Evolutionary conservation across 2,797 vertebrate species (phyloP).

Genomic region (Adrianichthys oophorus): DNA sequence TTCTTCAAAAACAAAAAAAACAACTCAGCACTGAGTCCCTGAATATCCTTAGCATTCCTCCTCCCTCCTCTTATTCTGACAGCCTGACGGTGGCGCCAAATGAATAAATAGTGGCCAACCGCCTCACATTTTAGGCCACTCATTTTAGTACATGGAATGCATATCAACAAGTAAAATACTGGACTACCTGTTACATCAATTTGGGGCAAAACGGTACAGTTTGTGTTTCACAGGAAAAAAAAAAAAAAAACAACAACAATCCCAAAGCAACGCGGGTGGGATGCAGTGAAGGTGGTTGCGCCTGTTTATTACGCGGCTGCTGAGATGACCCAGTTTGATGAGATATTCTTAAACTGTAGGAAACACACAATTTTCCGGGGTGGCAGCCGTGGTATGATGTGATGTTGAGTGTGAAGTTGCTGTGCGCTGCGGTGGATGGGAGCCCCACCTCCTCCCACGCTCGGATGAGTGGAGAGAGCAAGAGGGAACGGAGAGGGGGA

Average conservation of each 20-base stretch:
- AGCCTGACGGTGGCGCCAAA: constrained; percentile 84
- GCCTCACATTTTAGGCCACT: constrained; percentile 62
- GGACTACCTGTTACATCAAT: constrained; percentile 62
- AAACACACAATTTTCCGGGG: constrained; percentile 56
- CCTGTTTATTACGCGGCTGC: constrained; percentile 23
- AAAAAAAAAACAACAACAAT: not conserved
- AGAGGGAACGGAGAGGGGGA: constrained; percentile 46
- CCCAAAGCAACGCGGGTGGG: not conserved
- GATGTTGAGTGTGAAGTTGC: constrained; percentile 75
- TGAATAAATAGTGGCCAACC: constrained; percentile 69
- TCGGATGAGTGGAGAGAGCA: constrained; percentile 67
- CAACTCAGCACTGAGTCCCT: constrained; percentile 15
- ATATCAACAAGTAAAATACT: constrained; percentile 72
- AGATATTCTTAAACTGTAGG: constrained; percentile 55
- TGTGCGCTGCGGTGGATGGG: constrained; percentile 68
- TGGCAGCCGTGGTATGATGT: constrained; percentile 57
- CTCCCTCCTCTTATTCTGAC: constrained; percentile 40
- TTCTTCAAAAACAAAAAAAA: too few relatives aligned
- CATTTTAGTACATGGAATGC: constrained; percentile 58
- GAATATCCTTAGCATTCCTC: constrained; percentile 29
- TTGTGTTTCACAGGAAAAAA: not conserved
- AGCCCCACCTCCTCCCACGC: constrained; percentile 78
- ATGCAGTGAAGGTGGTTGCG: constrained; percentile 1
- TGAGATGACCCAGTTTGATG: constrained; percentile 68
- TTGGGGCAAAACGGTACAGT: constrained; percentile 4